phyloP scores from a whole-genome alignment of 2,888 invertebrate genomes.

The Leptura quadrifasciata region DNA sequence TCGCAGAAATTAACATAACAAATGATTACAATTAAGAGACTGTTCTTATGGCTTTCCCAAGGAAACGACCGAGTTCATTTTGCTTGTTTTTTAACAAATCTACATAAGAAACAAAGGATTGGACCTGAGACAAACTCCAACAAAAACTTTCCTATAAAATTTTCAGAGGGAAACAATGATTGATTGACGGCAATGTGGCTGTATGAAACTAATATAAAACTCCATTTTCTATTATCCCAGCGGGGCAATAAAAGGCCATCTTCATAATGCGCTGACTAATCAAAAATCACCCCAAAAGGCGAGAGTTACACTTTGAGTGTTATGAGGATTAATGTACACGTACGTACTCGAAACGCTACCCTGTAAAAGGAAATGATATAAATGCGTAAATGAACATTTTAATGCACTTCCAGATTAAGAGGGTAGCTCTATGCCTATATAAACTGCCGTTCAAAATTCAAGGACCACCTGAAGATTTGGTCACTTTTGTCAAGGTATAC shows the following conservation, averaged over 20 bases:
- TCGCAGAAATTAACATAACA: constrained; percentile 17
- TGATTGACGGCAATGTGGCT: constrained; percentile 45
- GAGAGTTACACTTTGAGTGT: constrained; percentile 41
- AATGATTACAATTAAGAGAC: neutral
- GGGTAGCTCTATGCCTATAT: neutral
- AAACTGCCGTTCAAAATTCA: too few species aligned
- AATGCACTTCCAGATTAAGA: neutral
- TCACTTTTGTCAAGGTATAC: too few species aligned
- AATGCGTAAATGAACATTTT: neutral
- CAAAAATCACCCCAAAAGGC: constrained; percentile 50
- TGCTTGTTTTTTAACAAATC: constrained; percentile 3
- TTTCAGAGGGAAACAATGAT: constrained; percentile 48
- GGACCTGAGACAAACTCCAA: neutral
- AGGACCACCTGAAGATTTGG: too few species aligned
- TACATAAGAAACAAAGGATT: neutral
- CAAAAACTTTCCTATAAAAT: constrained; percentile 23
- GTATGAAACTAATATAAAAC: constrained; percentile 56
- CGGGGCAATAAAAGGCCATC: constrained; percentile 53
- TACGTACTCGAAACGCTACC: neutral
- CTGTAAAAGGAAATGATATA: neutral
- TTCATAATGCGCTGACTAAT: constrained; percentile 53
- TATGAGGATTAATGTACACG: constrained; percentile 40
- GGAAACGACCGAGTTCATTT: neutral
- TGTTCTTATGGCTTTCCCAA: neutral
- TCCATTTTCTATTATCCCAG: constrained; percentile 55